Conservation (phyloP, 2,113 vertebrate genomes). For the Camelus bactrianus region DNA sequence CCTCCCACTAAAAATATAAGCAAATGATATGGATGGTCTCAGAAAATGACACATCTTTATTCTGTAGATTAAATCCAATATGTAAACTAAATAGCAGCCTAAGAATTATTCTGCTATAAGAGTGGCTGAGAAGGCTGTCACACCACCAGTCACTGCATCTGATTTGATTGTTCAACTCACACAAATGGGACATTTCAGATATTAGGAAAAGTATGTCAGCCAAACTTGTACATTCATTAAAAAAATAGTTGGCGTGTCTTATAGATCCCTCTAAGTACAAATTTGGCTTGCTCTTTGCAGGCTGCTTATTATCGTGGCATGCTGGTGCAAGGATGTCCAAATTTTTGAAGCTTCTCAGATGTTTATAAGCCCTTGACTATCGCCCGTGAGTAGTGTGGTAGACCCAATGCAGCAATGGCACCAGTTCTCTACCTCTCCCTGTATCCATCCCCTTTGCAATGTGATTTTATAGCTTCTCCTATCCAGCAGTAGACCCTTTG, state of each 20-base stretch:
- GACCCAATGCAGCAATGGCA: background rate
- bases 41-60: slow-evolving; percentile 34
- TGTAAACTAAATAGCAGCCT: slow-evolving; percentile 38
- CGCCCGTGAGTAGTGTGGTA: background rate
- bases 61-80: slow-evolving; percentile 47
- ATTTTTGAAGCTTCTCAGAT: slow-evolving; percentile 58
- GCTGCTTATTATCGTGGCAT: background rate
- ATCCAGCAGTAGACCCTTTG: background rate
- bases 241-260: slow-evolving; percentile 57
- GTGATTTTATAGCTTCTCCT: background rate
- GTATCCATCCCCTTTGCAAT: background rate
- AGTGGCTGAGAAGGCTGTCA: background rate
- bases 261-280: slow-evolving; percentile 60
- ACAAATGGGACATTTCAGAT: slow-evolving; percentile 59
- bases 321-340: background rate
- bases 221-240: slow-evolving; percentile 35
- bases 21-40: background rate
- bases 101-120: background rate
- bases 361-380: slow-evolving; percentile 27
- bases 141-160: background rate
- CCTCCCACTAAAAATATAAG: slow-evolving; percentile 12
- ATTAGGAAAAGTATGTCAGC: background rate
- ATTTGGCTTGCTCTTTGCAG: background rate
- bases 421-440: background rate
- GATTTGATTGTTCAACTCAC: slow-evolving; percentile 42